Conservation (phyloP, 2,888 invertebrate species). For the Barypeithes pellucidus region DNA sequence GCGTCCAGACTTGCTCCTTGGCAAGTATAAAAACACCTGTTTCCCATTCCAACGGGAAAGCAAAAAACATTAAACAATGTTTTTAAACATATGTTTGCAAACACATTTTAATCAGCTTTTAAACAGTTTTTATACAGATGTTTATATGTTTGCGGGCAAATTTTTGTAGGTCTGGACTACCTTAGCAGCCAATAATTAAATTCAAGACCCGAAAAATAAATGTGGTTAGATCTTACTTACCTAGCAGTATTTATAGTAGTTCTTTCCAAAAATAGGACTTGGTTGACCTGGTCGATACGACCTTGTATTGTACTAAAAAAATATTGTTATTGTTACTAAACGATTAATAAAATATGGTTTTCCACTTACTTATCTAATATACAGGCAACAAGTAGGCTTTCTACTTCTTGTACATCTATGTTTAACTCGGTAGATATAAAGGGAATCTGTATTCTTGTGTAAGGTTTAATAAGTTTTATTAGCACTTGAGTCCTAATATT, state of each 20-base stretch:
- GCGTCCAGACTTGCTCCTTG: too few species aligned
- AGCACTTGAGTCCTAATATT: conserved; percentile 98
- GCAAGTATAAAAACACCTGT: too few species aligned
- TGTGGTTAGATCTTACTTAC: conserved; percentile 18
- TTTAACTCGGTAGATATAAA: conserved; percentile 97
- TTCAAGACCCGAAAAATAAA: too few species aligned
- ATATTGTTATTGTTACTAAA: not conserved
- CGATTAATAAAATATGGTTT: not conserved
- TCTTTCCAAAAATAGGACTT: conserved; percentile 90
- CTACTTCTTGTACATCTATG: conserved; percentile 95
- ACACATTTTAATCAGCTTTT: too few species aligned
- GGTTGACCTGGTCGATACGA: conserved; percentile 94
- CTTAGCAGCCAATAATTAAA: too few species aligned
- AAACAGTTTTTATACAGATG: too few species aligned
- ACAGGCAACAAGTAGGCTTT: conserved; percentile 96
- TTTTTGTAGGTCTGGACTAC: too few species aligned
- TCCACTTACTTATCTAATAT: conserved; percentile 93
- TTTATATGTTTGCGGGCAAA: too few species aligned
- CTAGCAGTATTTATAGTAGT: conserved; percentile 88
- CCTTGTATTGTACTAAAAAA: conserved; percentile 84
- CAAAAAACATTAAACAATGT: too few species aligned
- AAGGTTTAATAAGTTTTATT: conserved; percentile 97
- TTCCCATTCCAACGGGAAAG: too few species aligned
- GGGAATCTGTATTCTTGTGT: conserved; percentile 97
- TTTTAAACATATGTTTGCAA: too few species aligned